Evolutionary conservation across 1,140 invertebrate genomes (phyloP), one percentile per base, ranked within the genome.

Genomic region (Drosophila serrata): DNA sequence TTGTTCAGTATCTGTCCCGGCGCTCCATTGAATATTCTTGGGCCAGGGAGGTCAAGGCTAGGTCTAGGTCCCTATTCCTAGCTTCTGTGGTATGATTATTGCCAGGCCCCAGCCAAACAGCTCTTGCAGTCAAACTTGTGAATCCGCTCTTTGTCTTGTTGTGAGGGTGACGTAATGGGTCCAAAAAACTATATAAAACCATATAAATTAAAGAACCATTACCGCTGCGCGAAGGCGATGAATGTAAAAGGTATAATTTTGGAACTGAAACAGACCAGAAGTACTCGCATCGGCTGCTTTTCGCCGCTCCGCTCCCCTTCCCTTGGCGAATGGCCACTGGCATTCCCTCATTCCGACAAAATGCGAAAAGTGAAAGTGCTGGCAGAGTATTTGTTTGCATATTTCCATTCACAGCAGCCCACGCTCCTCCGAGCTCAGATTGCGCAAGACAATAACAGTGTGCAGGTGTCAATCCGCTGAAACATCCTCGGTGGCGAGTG

Each of bases 341-440:
- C 31, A 17, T 29, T 24, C 24, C 24, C 33, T 33, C 33, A 33
- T 33, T 51, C 4, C 13, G 31, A 17, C 33, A 55, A 55, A 37
- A 33, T 53, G 31, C 15, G 24, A 53, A 72, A 72, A 74, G 65
- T 53, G 70, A 74, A 74, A 74, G 65, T 72, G 35, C 6, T 33
- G 17, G 12, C 17, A 24, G 27, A 51, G 39, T 39, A 29, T 33
- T 59, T 35, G 55, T 39, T 59, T 40, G 17, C n/a, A 49, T 59
- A 42, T 60, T 33, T 19, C 27, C 35, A 37, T 35, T 42, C 19
- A 31, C 31, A 60, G 33, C 39, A 59, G 24, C 46, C 45, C 42
- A 72, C 43, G 68, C 55, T 37, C 15, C 29, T 22, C 12, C 13
- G 6, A 33, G 19, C 11, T 49, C 12, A n/a, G 15, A 15, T 65